Evolutionary conservation across 2,888 invertebrate species (phyloP).

Genomic region (Plutella xylostella): DNA sequence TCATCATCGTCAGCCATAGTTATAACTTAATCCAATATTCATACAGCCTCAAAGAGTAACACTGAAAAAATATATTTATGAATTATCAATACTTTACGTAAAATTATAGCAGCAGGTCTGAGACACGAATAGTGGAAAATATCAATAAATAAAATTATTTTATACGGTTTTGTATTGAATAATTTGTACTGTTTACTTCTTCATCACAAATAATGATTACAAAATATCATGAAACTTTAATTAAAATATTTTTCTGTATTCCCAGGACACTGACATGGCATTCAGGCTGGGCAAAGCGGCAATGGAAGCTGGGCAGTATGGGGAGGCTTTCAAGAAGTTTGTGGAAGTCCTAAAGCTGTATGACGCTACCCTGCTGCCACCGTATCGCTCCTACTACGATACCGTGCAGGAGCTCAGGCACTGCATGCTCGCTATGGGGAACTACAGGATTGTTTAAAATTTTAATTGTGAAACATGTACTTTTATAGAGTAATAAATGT

Average conservation of each 20-base stretch:
- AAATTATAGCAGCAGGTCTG: too few species aligned
- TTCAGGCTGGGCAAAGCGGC: conserved; percentile 72
- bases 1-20: too few species aligned
- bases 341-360: conserved; percentile 75
- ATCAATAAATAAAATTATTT: too few species aligned
- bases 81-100: too few species aligned
- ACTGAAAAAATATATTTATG: too few species aligned
- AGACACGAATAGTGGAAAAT: too few species aligned
- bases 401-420: conserved; percentile 79
- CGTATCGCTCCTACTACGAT: conserved; percentile 80
- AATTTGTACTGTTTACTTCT: too few species aligned
- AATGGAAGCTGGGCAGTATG: conserved; percentile 72
- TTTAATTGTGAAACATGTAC: too few species aligned
- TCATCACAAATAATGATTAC: neutral
- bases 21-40: too few species aligned
- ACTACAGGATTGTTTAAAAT: conserved; percentile 50
- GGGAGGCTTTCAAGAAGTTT: conserved; percentile 74
- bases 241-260: neutral
- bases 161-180: too few species aligned
- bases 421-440: conserved; percentile 77
- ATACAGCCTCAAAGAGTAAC: too few species aligned
- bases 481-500: too few species aligned
- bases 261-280: conserved; percentile 77
- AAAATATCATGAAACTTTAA: neutral
- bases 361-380: conserved; percentile 76